Evolutionary conservation across 2,888 invertebrate genomes (phyloP).

Genomic region (Dryocosmus kuriphilus): DNA sequence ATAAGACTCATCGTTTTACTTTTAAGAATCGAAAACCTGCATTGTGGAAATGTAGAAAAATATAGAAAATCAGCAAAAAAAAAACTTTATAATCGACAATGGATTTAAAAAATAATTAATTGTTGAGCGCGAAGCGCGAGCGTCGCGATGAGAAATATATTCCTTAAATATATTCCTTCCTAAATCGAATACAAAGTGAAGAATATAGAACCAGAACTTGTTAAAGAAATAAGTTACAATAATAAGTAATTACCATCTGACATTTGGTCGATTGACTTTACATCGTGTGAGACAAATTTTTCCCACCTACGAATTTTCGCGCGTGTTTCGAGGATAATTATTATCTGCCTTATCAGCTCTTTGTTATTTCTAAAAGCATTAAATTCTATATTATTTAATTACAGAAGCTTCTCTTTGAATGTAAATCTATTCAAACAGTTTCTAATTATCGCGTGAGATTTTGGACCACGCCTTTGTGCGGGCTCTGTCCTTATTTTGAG

Average conservation of each 20-base stretch:
- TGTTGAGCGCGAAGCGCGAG: no score
- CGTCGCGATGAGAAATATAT: no score
- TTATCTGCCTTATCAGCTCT: neutral
- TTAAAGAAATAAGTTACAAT: neutral
- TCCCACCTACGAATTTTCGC: neutral
- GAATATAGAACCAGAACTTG: no score
- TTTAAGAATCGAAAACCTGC: no score
- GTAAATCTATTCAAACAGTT: neutral
- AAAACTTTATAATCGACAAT: no score
- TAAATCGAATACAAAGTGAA: no score
- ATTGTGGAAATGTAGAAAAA: no score
- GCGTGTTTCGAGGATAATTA: neutral
- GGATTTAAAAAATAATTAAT: no score
- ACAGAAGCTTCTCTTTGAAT: neutral
- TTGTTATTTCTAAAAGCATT: neutral
- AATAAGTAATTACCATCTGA: neutral
- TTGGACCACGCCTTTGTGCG: neutral
- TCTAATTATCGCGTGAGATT: neutral
- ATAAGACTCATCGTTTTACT: no score
- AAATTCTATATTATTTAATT: neutral
- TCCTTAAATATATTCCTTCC: no score
- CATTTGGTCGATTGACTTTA: neutral
- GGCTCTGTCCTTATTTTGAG: neutral
- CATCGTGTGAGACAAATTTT: neutral
- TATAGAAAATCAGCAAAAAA: no score